Base-by-base conservation (phyloP, 2,113 vertebrate species). In the Rhinolophus ferrumequinum region DNA sequence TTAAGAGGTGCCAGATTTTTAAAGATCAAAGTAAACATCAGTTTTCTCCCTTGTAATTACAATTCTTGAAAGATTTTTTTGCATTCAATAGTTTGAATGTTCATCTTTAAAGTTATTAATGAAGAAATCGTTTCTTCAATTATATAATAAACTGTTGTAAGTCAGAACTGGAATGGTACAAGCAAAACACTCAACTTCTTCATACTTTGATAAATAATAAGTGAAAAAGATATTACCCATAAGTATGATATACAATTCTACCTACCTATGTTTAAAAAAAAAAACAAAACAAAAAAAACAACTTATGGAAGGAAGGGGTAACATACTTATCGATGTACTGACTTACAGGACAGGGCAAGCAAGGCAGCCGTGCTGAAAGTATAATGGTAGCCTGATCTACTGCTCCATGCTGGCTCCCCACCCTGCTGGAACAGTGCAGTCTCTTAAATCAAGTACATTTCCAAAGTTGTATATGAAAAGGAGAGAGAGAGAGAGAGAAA, bases 41-140 rank as follows among this genome's bases (percentile, higher is more conserved):
- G 54, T 90, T 97, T 97, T 73, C 47, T 67, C 1, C 35, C 94
- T 91, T 85, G 87, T 67, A 93, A 76, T 90, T 88, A 82, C 41
- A 97, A 95, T 91, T 76, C 16, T 85, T 0, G 88, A 95, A 97
- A 96, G 75, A 96, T 83, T 97, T 97, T 80, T 96, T 10, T 0
- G 80, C 94, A 66, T 94, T 66, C 44, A 94, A 50, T 47, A 76
- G 67, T 38, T 94, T 50, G 3, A 96, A 83, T 85, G 66, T 79
- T 95, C 75, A 89, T 72, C 89, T 94, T 62, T 38, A 6, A 90
- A 97, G 75, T 28, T 70, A 79, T 24, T 73, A 86, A 35, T 4
- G 6, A 88, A 93, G 79, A 76, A 94, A 96, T 84, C 6, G 85
- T 88, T 97, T 90, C 69, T 93, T 96, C 89, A 92, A 47, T 56